A percentile compares a stretch with the other conserved stretches of the same genome.
These are phyloP conservation scores for Climacteris rufus DNA, from an alignment of 2,113 vertebrate genomes.

Conservation along the genomic window DNA sequence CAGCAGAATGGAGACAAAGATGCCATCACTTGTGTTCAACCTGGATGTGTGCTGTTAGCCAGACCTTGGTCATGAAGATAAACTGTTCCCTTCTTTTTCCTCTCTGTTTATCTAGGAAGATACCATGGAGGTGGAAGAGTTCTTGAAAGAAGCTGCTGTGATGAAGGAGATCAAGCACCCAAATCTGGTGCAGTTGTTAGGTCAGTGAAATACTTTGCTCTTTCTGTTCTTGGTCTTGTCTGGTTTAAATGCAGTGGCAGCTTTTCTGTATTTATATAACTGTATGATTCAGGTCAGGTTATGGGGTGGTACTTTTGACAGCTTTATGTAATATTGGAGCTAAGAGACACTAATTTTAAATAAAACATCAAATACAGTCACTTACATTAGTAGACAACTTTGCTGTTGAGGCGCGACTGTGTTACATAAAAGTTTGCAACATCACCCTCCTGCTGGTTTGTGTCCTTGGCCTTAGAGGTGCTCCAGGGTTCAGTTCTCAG, in stretches of 20 bases:
- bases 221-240: not conserved
- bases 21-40: not conserved
- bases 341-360: not conserved
- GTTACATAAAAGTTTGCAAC: not conserved
- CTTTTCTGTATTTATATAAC: not conserved
- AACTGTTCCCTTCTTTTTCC: not conserved
- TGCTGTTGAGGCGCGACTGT: not conserved
- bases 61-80: not conserved
- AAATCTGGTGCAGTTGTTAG: slow-evolving; percentile 91
- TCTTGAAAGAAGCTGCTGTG: slow-evolving; percentile 96
- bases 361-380: not conserved
- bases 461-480: not conserved
- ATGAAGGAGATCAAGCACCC: slow-evolving; percentile 99
- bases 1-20: not conserved
- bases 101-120: slow-evolving; percentile 82
- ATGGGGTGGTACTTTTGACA: not conserved
- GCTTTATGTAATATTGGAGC: not conserved
- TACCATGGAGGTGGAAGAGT: slow-evolving; percentile 99
- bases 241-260: not conserved
- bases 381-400: not conserved
- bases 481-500: not conserved
- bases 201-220: slow-evolving; percentile 47
- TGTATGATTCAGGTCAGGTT: not conserved
- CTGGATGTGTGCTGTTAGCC: not conserved
- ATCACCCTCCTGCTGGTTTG: not conserved